Evolutionary conservation across 2,888 invertebrate genomes (phyloP).

Genomic region (Hemicrepidius hirtus): DNA sequence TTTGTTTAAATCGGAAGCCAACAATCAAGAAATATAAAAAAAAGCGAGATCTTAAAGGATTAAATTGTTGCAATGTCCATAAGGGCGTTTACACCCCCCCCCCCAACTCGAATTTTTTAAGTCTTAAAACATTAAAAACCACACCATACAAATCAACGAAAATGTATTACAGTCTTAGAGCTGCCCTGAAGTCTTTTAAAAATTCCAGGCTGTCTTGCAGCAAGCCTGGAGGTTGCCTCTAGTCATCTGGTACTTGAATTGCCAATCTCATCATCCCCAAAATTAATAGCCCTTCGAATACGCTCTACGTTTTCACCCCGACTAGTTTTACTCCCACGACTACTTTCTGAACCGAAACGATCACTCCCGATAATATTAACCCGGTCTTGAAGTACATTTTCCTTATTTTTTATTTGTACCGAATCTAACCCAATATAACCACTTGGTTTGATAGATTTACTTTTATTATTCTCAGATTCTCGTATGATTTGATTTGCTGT

Average conservation of each 20-base stretch:
- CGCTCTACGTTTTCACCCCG: conserved; percentile 61
- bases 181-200: conserved; percentile 30
- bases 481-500: conserved; percentile 78
- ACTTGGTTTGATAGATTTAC: conserved; percentile 70
- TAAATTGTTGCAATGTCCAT: no score
- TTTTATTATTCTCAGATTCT: conserved; percentile 64
- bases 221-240: conserved; percentile 38
- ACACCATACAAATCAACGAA: conserved; percentile 35
- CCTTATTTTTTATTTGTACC: conserved; percentile 47
- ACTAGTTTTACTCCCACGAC: conserved; percentile 16
- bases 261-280: conserved; percentile 61
- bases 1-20: no score
- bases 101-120: no score
- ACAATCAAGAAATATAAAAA: no score
- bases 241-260: conserved; percentile 57
- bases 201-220: conserved; percentile 32
- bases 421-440: conserved; percentile 74
- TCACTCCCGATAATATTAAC: conserved; percentile 51
- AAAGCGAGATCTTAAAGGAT: no score
- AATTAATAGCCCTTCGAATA: conserved; percentile 67
- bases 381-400: conserved; percentile 52
- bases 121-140: no score
- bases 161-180: conserved; percentile 44
- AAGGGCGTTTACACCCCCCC: no score
- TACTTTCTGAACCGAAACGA: background rate